Base-by-base conservation (phyloP, 2,797 vertebrate genomes). In the Moxostoma hubbsi region DNA sequence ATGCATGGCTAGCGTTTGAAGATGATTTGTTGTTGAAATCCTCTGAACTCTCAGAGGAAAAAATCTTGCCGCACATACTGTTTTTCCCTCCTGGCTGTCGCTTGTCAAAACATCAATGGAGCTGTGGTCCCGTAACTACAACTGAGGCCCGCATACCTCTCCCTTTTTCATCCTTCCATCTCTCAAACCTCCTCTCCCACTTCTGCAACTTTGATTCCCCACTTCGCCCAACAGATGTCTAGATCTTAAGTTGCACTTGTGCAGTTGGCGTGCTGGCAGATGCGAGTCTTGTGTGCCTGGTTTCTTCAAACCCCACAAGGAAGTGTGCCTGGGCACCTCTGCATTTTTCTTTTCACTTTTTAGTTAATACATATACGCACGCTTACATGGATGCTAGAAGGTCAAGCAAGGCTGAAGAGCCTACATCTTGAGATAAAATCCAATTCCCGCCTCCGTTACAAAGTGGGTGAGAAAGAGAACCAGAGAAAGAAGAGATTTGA, bases 171-270 rank as follows among this genome's bases (percentile, higher is more conserved):
- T 66, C 4, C 46, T 46, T 68, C 68, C 43, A 50, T 85, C 51
- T 24, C 24, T 80, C 68, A 81, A 36, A 77, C 62, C 77, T 84
- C 72, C 58, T 24, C 2, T 24, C 24, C 24, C 24, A 2, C 24
- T 24, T 24, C 24, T 81, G 61, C 46, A 72, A 64, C 74, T 77
- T 72, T 82, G 72, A 82, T 86, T 80, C 67, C 45, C 51, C 62
- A 72, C 74, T 80, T 86, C 80, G 75, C 81, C 71, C 24, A 24
- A 69, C 85, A 86, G 82, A 86, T 86, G 85, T 84, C 78, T 78
- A 67, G 75, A 81, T 82, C 72, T 79, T 66, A 65, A 74, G 57
- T 54, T 51, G 62, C 24, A 24, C 24, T 24, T 3, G 24, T 24
- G 24, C 24, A 45, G 62, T 68, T 61, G 58, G 62, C 74, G 11